These are phyloP conservation scores for Agrotis puta DNA, from an alignment of 2,888 invertebrate genomes.

Conservation along the genomic window DNA sequence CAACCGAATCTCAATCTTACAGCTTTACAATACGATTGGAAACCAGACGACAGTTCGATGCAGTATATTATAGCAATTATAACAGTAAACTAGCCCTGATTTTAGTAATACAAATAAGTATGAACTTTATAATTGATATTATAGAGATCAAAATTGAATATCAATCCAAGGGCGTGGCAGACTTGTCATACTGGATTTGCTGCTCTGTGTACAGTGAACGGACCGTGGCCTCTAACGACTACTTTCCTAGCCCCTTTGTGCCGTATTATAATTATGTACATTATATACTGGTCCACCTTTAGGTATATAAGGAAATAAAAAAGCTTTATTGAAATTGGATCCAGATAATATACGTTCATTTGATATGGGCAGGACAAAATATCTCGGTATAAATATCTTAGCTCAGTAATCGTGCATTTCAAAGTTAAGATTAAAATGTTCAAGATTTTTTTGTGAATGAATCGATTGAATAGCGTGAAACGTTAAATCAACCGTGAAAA, in stretches of 20 bases:
- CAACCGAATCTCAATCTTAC: constrained; percentile 10
- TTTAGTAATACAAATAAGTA: not conserved
- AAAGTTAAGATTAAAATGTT: constrained; percentile 5
- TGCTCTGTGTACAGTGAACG: constrained; percentile 59
- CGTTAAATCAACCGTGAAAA: constrained; percentile 23
- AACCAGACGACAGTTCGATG: not conserved
- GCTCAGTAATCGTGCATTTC: constrained; percentile 18
- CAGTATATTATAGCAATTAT: not conserved
- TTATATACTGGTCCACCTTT: constrained; percentile 72
- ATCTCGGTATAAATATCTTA: constrained; percentile 22
- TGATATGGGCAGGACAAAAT: constrained; percentile 2
- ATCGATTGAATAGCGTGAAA: not conserved
- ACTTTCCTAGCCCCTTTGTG: constrained; percentile 81
- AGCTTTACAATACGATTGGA: not conserved
- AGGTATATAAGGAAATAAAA: constrained; percentile 56
- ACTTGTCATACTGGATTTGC: constrained; percentile 53
- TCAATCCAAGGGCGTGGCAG: constrained; percentile 55
- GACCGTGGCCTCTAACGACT: constrained; percentile 83
- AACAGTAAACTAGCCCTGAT: constrained; percentile 5
- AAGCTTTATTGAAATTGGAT: constrained; percentile 35
- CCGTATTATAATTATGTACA: constrained; percentile 55
- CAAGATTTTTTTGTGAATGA: constrained; percentile 35
- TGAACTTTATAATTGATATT: not conserved
- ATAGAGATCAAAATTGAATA: constrained; percentile 16
- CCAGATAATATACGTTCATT: constrained; percentile 16